Conservation (phyloP, 2,797 vertebrate species). For the Cichlasoma orientale region DNA sequence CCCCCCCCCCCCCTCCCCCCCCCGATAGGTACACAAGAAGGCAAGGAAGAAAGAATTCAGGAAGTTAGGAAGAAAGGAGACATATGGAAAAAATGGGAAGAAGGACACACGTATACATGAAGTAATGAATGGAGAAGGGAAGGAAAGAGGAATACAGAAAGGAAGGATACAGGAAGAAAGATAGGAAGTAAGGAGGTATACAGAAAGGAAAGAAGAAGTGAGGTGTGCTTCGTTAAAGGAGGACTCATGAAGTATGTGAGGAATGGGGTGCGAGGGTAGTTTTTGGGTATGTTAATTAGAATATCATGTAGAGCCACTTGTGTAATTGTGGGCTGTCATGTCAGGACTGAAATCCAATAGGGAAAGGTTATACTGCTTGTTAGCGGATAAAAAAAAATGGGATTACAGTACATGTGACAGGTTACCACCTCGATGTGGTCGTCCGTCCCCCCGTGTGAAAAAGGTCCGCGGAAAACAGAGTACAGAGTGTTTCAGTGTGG, state of each 20-base stretch:
- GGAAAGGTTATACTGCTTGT: not conserved
- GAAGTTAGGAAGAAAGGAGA: not conserved
- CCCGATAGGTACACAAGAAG: too few relatives aligned
- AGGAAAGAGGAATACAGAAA: too few relatives aligned
- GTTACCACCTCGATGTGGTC: not conserved
- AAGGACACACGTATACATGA: not conserved
- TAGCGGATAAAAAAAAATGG: not conserved
- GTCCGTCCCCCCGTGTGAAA: not conserved
- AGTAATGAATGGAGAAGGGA: fast-evolving
- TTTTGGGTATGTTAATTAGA: not conserved
- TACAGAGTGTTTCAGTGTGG: constrained; percentile 18
- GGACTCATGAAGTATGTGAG: not conserved
- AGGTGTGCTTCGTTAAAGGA: not conserved
- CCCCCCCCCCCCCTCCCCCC: too few relatives aligned
- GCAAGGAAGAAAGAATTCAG: not conserved
- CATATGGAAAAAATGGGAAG: not conserved
- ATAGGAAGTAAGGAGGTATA: not conserved
- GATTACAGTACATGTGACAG: not conserved
- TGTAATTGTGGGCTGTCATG: not conserved
- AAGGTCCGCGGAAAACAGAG: not conserved
- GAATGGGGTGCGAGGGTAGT: not conserved
- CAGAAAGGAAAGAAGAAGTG: not conserved
- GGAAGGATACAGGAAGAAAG: not conserved
- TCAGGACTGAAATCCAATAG: not conserved
- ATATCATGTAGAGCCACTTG: not conserved